phyloP scores from a whole-genome alignment of 2,113 vertebrate species.

The Rutilus rutilus region DNA sequence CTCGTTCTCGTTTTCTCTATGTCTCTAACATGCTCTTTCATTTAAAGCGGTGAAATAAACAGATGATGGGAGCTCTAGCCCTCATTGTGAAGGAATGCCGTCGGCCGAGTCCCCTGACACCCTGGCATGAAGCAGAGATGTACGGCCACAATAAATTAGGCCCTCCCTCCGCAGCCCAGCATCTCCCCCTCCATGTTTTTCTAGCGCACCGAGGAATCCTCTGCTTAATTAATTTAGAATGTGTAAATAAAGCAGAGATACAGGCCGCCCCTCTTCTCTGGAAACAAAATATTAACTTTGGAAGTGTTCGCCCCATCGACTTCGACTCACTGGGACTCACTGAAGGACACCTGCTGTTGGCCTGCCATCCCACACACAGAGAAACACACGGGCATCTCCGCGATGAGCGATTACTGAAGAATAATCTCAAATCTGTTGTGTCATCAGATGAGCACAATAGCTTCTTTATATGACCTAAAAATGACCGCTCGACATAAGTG shows the following conservation, averaged over 20 bases:
- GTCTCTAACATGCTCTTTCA: conserved; percentile 16
- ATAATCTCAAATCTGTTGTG: conserved; percentile 57
- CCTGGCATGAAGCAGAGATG: conserved; percentile 65
- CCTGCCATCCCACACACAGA: conserved; percentile 46
- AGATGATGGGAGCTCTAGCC: conserved; percentile 60
- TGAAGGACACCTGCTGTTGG: conserved; percentile 75
- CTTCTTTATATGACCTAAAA: conserved; percentile 13
- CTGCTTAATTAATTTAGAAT: conserved; percentile 81
- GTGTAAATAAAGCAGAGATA: conserved; percentile 79
- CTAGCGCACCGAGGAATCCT: conserved; percentile 75
- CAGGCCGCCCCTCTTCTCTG: conserved; percentile 76
- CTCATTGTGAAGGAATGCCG: conserved; percentile 69
- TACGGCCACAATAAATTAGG: conserved; percentile 71
- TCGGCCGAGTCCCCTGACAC: conserved; percentile 63
- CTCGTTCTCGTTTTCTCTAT: conserved; percentile 7
- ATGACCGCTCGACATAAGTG: conserved; percentile 13
- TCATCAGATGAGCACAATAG: conserved; percentile 16
- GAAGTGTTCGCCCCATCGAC: conserved; percentile 68
- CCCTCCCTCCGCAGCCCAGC: conserved; percentile 63
- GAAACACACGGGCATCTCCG: conserved; percentile 18
- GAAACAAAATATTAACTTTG: conserved; percentile 82
- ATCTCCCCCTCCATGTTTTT: conserved; percentile 73
- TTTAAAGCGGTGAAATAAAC: conserved; percentile 40
- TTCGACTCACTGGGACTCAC: conserved; percentile 64
- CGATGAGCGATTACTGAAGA: conserved; percentile 50